Evolutionary conservation across 1,140 invertebrate genomes (phyloP), one percentile per base, ranked within the genome.

Genomic region (Rhopalosiphum maidis): DNA sequence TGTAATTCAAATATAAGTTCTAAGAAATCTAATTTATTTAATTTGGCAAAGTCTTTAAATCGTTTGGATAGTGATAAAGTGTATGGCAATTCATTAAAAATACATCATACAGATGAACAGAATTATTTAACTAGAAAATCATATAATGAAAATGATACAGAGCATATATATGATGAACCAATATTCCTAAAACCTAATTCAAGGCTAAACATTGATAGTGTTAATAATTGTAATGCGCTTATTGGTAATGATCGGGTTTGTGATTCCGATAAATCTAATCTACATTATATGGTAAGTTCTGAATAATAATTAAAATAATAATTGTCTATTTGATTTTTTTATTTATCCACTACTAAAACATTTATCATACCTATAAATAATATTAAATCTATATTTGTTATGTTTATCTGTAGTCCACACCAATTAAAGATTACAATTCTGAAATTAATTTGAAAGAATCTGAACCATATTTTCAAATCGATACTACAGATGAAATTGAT

Each of bases 231-330:
- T 30, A 23, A 85, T 86, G 30, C 68, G 15, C 90, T 35, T 83
- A 35, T 48, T 91, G 35, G n/a, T 83, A 86, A 93, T 86, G 77
- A 85, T 37, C 30, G 35, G 48, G 48, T n/a, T 86, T 83, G 35
- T 93, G 82, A 93, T 85, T 86, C 91, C 25, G 11, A 93, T 93
- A 86, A 93, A 55, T 86, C 82, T 86, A 85, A 93, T 93, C 91
- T 93, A n/a, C 82, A 93, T 93, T 93, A 93, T 93, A 55, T 86
- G 91, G 91, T 93, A 93, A 93, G 82, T 85, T 51, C 82, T 93
- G 25, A 93, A 86, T 55, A 93, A 21, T 25, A 85, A 93, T 85
- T 93, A 93, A 41, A 92, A 91, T 48, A 92, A 86, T 85, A 37
- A 55, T 83, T 86, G 22, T 55, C 23, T 35, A 48, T 91, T 91